A percentile compares a stretch with the other conserved stretches of the same genome.
Evolutionary conservation across 2,888 invertebrate species (phyloP).

Genomic region (Hirtodrosophila histrioides): DNA sequence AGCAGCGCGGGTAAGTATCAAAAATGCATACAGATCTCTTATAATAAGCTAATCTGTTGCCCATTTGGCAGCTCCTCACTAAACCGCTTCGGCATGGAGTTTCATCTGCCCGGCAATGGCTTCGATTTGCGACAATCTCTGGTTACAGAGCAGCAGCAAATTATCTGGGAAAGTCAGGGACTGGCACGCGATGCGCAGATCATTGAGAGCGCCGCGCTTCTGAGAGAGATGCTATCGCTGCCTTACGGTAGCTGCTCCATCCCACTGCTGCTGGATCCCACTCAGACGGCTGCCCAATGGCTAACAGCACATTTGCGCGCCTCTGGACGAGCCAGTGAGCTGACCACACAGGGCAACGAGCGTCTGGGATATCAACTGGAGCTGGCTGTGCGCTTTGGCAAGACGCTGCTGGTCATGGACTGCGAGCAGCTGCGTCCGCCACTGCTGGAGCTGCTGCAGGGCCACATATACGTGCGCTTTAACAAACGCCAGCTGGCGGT

Average conservation of each 20-base stretch:
- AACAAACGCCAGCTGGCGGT: slow-evolving; percentile 82
- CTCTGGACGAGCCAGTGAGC: slow-evolving; percentile 88
- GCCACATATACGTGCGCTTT: slow-evolving; percentile 82
- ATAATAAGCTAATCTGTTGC: background rate
- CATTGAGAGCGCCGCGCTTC: slow-evolving; percentile 83
- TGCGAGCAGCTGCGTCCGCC: slow-evolving; percentile 83
- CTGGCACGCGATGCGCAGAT: slow-evolving; percentile 83
- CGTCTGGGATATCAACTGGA: slow-evolving; percentile 91
- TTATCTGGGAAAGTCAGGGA: slow-evolving; percentile 85
- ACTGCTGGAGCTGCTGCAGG: slow-evolving; percentile 84
- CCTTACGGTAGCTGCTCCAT: slow-evolving; percentile 84
- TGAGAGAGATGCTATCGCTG: slow-evolving; percentile 80
- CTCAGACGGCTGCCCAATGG: slow-evolving; percentile 93
- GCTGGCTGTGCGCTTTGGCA: slow-evolving; percentile 91
- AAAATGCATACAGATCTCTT: background rate
- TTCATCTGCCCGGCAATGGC: slow-evolving; percentile 60
- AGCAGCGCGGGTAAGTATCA: slow-evolving; percentile 84
- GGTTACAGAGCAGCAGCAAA: slow-evolving; percentile 84
- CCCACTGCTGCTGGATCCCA: slow-evolving; percentile 95
- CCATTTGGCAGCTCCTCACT: slow-evolving; percentile 54
- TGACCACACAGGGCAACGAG: slow-evolving; percentile 90
- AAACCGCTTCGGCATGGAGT: slow-evolving; percentile 67
- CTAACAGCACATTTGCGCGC: slow-evolving; percentile 88
- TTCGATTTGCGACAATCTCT: slow-evolving; percentile 78
- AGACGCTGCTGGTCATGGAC: slow-evolving; percentile 93